phyloP scores from a whole-genome alignment of 2,888 invertebrate genomes.

The Blastobasis lacticolella region DNA sequence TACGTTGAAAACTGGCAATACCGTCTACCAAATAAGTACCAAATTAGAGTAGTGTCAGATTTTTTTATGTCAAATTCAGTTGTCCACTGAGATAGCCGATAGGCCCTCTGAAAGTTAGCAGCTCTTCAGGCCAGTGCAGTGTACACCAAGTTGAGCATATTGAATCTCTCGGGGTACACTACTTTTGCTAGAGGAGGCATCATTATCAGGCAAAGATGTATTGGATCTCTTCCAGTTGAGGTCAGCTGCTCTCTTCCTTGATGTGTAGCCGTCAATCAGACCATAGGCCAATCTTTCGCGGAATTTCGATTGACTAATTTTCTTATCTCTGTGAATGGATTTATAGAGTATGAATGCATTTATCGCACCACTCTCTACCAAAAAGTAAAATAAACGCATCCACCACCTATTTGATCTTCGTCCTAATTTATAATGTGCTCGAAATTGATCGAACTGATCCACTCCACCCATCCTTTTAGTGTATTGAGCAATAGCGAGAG shows the following conservation, averaged over 20 bases:
- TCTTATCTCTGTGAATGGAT: conserved; percentile 7
- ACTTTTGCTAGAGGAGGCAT: too few relatives aligned
- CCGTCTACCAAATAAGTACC: too few relatives aligned
- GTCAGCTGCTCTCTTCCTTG: not conserved
- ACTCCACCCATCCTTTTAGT: conserved; percentile 19
- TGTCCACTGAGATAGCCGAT: too few relatives aligned
- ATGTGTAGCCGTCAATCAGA: conserved; percentile 15
- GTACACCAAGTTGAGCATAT: not conserved
- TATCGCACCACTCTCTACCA: conserved; percentile 19
- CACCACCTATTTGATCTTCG: conserved; percentile 19
- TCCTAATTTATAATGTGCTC: conserved; percentile 15
- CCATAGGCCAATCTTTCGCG: conserved; percentile 18
- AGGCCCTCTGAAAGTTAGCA: not conserved
- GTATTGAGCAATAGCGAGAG: conserved; percentile 13
- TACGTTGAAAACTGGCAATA: too few relatives aligned
- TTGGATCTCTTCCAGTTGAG: not conserved
- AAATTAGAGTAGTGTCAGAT: too few relatives aligned
- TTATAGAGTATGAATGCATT: conserved; percentile 17
- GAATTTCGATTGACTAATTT: conserved; percentile 17
- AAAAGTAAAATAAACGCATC: conserved; percentile 21
- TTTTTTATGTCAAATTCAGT: too few relatives aligned
- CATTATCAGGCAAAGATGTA: too few relatives aligned
- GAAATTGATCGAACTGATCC: conserved; percentile 14
- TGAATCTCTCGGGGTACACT: not conserved
- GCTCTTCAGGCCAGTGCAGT: not conserved